These are phyloP conservation scores for Peromyscus polionotus DNA, from an alignment of 2,113 vertebrate genomes.

Conservation along the genomic window DNA sequence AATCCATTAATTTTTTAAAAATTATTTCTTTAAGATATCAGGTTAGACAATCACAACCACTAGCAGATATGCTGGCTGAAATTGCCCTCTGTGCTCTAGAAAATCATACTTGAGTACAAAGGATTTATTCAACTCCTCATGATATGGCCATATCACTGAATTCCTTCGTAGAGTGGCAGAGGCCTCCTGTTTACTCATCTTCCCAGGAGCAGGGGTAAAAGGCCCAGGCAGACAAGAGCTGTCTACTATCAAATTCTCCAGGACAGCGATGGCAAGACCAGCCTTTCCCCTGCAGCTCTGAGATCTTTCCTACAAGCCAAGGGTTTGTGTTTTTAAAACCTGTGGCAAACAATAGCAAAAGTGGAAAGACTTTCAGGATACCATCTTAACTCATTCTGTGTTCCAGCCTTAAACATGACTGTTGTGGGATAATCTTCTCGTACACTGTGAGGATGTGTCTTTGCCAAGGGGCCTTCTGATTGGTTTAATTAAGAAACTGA, in stretches of 20 bases:
- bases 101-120: constrained; percentile 19
- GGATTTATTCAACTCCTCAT: neutral
- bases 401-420: neutral
- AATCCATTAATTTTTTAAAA: neutral
- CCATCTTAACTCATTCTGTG: neutral
- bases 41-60: neutral
- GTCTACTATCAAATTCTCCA: neutral
- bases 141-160: neutral
- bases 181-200: neutral
- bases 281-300: neutral
- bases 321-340: constrained; percentile 24
- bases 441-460: too few species aligned
- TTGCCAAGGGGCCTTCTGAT: too few species aligned
- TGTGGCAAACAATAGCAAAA: neutral
- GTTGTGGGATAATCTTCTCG: neutral
- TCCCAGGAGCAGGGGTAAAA: neutral
- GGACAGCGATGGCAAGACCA: neutral
- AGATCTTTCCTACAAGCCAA: neutral
- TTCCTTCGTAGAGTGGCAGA: neutral
- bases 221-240: neutral
- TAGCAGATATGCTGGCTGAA: neutral
- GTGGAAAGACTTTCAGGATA: neutral
- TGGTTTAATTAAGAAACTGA: too few species aligned
- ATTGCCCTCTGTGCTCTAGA: constrained; percentile 18
- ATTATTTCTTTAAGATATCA: constrained; percentile 14